Conservation (phyloP, 2,113 vertebrate species). For the Seriola aureovittata region DNA sequence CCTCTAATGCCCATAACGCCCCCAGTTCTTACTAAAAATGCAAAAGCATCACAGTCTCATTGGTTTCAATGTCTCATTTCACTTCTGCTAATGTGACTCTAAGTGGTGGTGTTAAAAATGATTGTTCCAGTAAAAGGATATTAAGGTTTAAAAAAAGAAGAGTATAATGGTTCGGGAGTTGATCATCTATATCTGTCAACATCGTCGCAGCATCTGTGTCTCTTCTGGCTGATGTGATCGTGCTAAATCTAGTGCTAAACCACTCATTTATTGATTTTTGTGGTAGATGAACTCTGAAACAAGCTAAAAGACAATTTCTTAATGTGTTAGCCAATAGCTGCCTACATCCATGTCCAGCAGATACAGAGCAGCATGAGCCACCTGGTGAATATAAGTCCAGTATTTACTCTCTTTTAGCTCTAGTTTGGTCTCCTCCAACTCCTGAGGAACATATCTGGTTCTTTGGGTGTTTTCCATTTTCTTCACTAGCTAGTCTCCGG, state of each 20-base stretch:
- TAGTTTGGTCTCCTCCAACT: background rate
- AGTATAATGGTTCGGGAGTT: background rate
- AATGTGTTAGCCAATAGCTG: too few species aligned
- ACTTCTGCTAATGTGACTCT: background rate
- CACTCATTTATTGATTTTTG: too few species aligned
- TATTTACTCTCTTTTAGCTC: background rate
- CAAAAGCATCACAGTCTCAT: background rate
- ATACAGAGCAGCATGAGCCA: too few species aligned
- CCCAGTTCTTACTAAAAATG: background rate
- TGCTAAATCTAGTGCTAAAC: too few species aligned
- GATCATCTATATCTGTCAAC: background rate
- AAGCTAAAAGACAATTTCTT: too few species aligned
- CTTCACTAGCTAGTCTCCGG: too few species aligned
- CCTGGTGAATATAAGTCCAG: too few species aligned
- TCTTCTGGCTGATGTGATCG: too few species aligned
- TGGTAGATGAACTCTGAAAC: background rate
- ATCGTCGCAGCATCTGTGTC: too few species aligned
- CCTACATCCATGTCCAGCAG: too few species aligned
- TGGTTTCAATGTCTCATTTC: background rate
- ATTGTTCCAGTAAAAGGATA: background rate
- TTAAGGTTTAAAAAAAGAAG: background rate
- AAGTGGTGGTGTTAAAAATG: too few species aligned
- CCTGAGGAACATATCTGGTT: background rate
- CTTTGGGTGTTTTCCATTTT: too few species aligned
- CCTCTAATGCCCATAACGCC: background rate